A percentile compares a stretch with the other conserved stretches of the same genome.
Conservation (phyloP, 2,113 vertebrate species). For the Calyptommatus sinebrachiatus region DNA sequence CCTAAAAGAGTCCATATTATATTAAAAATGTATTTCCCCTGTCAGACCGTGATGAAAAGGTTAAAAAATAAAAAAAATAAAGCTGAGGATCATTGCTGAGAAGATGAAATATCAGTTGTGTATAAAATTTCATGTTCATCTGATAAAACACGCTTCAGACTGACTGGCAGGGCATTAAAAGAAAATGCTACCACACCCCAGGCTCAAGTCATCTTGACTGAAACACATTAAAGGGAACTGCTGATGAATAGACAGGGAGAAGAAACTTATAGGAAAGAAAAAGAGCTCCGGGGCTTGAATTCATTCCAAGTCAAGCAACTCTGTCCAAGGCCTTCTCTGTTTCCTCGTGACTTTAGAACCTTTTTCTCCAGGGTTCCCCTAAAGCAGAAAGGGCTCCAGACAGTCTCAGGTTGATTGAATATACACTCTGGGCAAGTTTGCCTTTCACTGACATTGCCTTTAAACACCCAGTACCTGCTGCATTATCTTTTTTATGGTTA, state of each 20-base stretch:
- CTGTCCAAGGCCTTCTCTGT: not conserved
- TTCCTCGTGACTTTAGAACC: constrained; percentile 6
- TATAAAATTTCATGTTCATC: constrained; percentile 4
- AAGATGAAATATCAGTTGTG: constrained; percentile 12
- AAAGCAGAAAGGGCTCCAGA: constrained; percentile 18
- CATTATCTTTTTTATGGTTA: no score
- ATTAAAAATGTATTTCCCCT: not conserved
- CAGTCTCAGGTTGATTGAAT: not conserved
- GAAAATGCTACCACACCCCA: not conserved
- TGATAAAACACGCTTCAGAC: constrained; percentile 22
- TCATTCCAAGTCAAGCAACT: constrained; percentile 22
- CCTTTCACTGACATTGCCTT: not conserved
- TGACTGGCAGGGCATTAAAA: constrained; percentile 28
- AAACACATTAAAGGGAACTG: constrained; percentile 19
- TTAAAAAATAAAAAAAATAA: not conserved
- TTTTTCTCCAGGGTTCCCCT: not conserved
- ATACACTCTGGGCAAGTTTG: not conserved
- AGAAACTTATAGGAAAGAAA: not conserved
- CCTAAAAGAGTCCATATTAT: not conserved
- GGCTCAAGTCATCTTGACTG: constrained; percentile 9
- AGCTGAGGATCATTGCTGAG: not conserved
- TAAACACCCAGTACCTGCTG: not conserved
- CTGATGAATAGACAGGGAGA: constrained; percentile 1
- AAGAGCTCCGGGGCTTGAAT: constrained; percentile 1
- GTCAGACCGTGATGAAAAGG: not conserved